Evolutionary conservation across 2,888 invertebrate species (phyloP).

Genomic region (Nephrotoma flavescens): DNA sequence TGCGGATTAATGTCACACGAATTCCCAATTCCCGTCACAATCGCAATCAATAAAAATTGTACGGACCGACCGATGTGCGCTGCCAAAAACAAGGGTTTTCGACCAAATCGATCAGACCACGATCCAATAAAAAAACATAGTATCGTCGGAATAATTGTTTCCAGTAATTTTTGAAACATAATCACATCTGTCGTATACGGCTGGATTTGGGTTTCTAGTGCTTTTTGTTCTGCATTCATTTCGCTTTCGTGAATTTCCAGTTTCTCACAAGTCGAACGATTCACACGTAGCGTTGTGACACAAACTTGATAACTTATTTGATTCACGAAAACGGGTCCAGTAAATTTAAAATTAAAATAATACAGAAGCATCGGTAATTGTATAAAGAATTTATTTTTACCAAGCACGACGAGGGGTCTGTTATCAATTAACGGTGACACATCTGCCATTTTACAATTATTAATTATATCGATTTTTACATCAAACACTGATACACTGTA

Average conservation of each 20-base stretch:
- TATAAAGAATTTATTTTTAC: neutral
- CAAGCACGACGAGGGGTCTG: neutral
- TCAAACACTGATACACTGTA: neutral
- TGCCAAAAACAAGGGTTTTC: slow-evolving; percentile 51
- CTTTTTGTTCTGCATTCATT: slow-evolving; percentile 14
- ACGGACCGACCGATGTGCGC: slow-evolving; percentile 35
- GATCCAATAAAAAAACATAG: slow-evolving; percentile 60
- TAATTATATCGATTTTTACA: neutral
- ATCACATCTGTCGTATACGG: slow-evolving; percentile 47
- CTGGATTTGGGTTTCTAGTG: slow-evolving; percentile 42
- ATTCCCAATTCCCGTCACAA: slow-evolving; percentile 19
- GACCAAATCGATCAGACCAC: slow-evolving; percentile 68
- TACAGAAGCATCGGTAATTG: slow-evolving; percentile 5
- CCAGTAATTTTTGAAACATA: slow-evolving; percentile 45
- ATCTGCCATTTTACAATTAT: neutral
- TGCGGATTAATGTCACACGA: slow-evolving; percentile 24
- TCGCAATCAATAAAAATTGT: slow-evolving; percentile 19
- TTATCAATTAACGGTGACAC: neutral
- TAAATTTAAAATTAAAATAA: slow-evolving; percentile 9
- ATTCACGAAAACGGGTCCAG: slow-evolving; percentile 42
- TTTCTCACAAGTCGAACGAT: slow-evolving; percentile 40
- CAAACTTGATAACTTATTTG: slow-evolving; percentile 56
- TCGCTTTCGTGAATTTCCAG: slow-evolving; percentile 6
- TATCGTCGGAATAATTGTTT: slow-evolving; percentile 50
- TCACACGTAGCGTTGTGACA: slow-evolving; percentile 39